Base-by-base conservation (phyloP, 2,888 invertebrate genomes). In the Yponomeuta sedellus region DNA sequence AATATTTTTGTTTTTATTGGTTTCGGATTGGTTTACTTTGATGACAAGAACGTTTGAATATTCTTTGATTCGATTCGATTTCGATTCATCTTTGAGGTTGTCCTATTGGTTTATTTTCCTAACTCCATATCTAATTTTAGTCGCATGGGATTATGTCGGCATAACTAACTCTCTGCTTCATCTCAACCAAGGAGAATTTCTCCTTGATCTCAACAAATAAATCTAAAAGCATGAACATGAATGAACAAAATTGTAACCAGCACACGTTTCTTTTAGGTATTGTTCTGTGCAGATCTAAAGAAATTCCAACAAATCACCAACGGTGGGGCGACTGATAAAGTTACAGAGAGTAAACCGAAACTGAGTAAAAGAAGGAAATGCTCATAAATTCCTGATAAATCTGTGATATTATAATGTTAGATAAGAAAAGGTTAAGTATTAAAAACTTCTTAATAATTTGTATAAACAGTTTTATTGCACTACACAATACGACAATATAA, bases 241-340 rank as follows among this genome's bases (percentile, higher is more conserved):
- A 34, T 34, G 8, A 52, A 52, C 16, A 52, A 52, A 16, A 52
- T 52, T 52, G 34, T 34, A 20, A 62, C 28, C 4, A 62, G 6
- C 39, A n/a, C 2, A 64, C 28, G 20, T 59, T 59, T 22, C 59
- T 59, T 59, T 61, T 28, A 61, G 61, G 61, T 61, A 1, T 62
- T 66, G 61, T 96, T 96, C 82, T 95, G 95, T 82, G 95, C 96
- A n/a, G 95, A 96, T 79, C 84, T 97, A 67, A 94, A 94, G 86
- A 93, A 94, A 84, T 94, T 96, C 80, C 92, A 94, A 89, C 78
- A 86, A 57, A 76, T 72, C 19, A 75, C 76, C 19, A 71, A 66
- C 2, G 73, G 75, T 12, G 72, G 71, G 63, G 64, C 20, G 1
- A 70, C 71, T 12, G 81, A 78, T 68, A 28, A 4, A 68, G 66